phyloP scores from a whole-genome alignment of 2,888 invertebrate species.

The Scaptomyza caliginosa region DNA sequence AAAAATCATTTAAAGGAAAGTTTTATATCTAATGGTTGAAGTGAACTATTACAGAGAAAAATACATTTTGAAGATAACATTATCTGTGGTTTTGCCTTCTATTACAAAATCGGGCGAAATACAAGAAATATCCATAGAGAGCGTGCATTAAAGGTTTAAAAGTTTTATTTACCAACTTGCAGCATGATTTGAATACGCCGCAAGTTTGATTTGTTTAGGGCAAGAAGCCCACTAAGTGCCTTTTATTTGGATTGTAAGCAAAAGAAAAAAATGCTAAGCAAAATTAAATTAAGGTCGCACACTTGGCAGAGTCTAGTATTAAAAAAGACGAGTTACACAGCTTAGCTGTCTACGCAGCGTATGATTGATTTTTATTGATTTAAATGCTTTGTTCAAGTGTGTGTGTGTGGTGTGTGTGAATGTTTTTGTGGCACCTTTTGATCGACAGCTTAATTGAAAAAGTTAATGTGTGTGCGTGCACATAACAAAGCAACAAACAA shows the following conservation, averaged over 20 bases:
- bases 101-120: no score
- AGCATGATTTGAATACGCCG: no score
- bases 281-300: slow-evolving; percentile 60
- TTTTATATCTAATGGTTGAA: no score
- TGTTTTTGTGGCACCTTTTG: slow-evolving; percentile 40
- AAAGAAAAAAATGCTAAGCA: slow-evolving; percentile 24
- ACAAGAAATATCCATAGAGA: no score
- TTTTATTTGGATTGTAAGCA: slow-evolving; percentile 47
- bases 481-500: slow-evolving; percentile 33
- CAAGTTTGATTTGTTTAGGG: slow-evolving; percentile 26
- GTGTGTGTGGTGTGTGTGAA: slow-evolving; percentile 5
- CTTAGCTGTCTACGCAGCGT: slow-evolving; percentile 31
- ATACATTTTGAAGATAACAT: no score
- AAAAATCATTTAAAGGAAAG: no score
- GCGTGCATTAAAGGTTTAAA: no score
- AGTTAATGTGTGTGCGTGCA: slow-evolving; percentile 67
- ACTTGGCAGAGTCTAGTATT: slow-evolving; percentile 30
- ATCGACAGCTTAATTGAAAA: slow-evolving; percentile 75
- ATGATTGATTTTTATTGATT: slow-evolving; percentile 77
- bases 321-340: slow-evolving; percentile 7
- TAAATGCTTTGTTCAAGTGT: slow-evolving; percentile 35
- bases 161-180: no score
- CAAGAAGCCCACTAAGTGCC: slow-evolving; percentile 30
- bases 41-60: no score
- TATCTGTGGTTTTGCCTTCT: no score